A percentile compares a stretch with the other conserved stretches of the same genome.
Conservation (phyloP, 2,888 invertebrate genomes). For the Eristalis arbustorum region DNA sequence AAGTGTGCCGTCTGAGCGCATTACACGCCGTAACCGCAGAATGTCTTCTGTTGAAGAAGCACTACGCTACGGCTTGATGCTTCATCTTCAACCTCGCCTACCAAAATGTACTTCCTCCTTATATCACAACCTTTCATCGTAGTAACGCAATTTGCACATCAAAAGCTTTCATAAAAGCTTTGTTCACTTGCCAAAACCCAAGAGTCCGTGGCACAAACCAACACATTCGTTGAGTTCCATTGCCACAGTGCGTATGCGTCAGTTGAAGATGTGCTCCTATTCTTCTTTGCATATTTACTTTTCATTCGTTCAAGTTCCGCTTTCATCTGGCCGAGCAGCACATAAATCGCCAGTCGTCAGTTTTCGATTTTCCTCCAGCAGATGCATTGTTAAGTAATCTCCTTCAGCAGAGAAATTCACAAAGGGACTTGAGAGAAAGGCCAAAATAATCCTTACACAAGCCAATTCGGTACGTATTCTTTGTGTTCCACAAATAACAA, state of each 20-base stretch:
- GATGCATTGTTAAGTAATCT: neutral
- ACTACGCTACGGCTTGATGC: too few relatives aligned
- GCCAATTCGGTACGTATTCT: neutral
- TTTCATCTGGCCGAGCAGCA: neutral
- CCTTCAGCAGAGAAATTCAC: neutral
- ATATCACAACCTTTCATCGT: too few relatives aligned
- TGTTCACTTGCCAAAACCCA: neutral
- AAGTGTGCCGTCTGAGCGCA: too few relatives aligned
- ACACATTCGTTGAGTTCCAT: neutral
- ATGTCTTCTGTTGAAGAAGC: too few relatives aligned
- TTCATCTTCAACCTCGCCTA: too few relatives aligned
- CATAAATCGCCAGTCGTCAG: neutral
- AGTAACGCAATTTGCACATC: neutral
- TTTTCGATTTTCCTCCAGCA: neutral
- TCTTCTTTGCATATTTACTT: neutral
- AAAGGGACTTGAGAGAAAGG: neutral
- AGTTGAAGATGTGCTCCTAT: neutral
- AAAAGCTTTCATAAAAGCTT: neutral
- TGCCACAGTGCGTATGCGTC: neutral
- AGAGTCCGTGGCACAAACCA: neutral
- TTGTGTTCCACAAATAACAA: neutral
- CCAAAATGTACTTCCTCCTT: too few relatives aligned
- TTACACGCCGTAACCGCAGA: too few relatives aligned
- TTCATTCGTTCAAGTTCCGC: conserved; percentile 3
- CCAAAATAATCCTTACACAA: neutral